Percentiles rank a stretch among this genome's conserved stretches.
phyloP scores from a whole-genome alignment of 2,113 vertebrate genomes.

The Gopherus evgoodei region DNA sequence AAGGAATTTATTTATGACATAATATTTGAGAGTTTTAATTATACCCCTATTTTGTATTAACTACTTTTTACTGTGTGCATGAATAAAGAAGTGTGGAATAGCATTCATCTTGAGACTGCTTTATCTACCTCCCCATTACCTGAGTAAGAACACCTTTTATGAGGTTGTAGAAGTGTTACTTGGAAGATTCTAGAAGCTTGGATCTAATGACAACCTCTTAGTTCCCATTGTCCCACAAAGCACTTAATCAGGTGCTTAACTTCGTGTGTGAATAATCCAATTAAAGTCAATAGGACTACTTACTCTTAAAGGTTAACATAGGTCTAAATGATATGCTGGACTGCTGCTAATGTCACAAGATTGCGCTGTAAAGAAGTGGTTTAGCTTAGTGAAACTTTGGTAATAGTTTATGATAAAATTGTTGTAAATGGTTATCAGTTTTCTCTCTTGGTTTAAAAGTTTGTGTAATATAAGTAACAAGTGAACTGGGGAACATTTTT shows the following conservation, averaged over 20 bases:
- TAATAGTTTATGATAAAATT: not conserved
- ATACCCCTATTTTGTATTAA: not conserved
- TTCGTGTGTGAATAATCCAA: not conserved
- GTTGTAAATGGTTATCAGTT: not conserved
- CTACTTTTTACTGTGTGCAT: not conserved
- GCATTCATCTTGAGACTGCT: not conserved
- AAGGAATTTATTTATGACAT: not conserved
- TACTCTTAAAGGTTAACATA: not conserved
- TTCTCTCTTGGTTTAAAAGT: not conserved
- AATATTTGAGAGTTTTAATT: not conserved
- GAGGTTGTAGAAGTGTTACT: too few relatives aligned
- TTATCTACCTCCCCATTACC: not conserved
- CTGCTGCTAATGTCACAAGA: not conserved
- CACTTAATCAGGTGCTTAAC: not conserved
- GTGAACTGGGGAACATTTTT: not conserved
- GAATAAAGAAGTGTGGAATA: not conserved
- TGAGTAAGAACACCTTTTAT: fast-evolving
- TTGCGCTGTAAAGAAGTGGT: not conserved
- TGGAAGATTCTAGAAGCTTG: too few relatives aligned
- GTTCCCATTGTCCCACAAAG: too few relatives aligned
- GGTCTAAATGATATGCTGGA: not conserved
- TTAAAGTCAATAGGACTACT: fast-evolving
- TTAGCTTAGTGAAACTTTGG: not conserved
- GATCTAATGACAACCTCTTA: too few relatives aligned
- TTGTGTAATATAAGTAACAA: not conserved